A percentile compares a stretch with the other conserved stretches of the same genome.
Conservation (phyloP, 2,113 vertebrate genomes). For the Aptenodytes forsteri region DNA sequence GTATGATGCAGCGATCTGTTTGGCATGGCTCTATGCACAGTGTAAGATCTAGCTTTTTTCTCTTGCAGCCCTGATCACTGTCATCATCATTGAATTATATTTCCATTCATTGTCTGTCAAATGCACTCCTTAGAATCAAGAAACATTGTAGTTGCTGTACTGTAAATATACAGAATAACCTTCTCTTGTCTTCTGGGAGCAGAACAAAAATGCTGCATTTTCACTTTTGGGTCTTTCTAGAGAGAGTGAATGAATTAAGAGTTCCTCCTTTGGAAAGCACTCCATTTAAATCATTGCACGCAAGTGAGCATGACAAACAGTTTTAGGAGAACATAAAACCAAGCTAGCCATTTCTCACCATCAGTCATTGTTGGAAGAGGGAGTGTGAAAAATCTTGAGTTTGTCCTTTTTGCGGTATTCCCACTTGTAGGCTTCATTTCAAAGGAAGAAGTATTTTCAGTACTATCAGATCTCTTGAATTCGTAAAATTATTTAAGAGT, state of each 20-base stretch:
- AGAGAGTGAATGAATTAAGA: neutral
- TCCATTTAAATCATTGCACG: neutral
- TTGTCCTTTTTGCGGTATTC: neutral
- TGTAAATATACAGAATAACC: neutral
- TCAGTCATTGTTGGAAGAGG: neutral
- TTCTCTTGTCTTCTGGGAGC: neutral
- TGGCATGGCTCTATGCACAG: neutral
- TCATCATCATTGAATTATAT: neutral
- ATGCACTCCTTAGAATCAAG: neutral
- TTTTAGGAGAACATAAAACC: neutral
- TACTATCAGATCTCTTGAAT: neutral
- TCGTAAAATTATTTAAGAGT: conserved; percentile 29
- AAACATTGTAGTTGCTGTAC: neutral
- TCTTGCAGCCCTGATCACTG: neutral
- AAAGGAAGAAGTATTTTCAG: conserved; percentile 9
- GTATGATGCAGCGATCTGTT: neutral
- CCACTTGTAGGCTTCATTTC: neutral
- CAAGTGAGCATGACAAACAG: neutral
- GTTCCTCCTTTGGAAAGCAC: neutral
- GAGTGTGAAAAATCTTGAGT: conserved; percentile 19
- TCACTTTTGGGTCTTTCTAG: neutral
- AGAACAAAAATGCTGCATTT: neutral
- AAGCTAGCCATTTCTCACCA: neutral
- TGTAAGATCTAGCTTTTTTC: neutral
- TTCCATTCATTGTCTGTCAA: neutral